phyloP scores from a whole-genome alignment of 2,888 invertebrate genomes.

The Pyrrhosoma nymphula region DNA sequence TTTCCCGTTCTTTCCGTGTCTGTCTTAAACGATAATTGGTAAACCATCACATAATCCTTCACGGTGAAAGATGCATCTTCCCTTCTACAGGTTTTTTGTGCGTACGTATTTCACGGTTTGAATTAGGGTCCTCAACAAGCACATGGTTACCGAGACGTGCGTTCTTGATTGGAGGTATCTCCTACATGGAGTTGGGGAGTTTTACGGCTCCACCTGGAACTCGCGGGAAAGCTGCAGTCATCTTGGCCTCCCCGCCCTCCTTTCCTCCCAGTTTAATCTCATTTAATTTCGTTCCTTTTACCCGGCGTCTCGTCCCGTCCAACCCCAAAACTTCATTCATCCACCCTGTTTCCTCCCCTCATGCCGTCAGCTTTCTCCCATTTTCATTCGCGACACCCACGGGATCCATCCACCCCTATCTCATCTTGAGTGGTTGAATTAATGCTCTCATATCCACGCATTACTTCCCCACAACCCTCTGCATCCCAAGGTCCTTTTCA shows the following conservation, averaged over 20 bases:
- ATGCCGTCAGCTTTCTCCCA: neutral
- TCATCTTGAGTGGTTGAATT: neutral
- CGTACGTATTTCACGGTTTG: neutral
- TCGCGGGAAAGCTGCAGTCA: neutral
- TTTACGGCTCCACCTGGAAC: neutral
- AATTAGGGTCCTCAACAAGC: neutral
- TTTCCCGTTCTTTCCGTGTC: no score
- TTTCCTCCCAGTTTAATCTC: conserved; percentile 13
- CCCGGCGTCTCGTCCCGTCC: neutral
- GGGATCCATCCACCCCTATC: conserved; percentile 14
- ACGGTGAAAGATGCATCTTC: no score
- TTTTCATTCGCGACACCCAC: neutral
- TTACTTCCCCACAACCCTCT: neutral
- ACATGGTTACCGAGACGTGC: neutral
- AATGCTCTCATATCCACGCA: neutral
- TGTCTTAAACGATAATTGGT: no score
- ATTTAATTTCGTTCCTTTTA: neutral
- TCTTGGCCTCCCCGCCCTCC: neutral
- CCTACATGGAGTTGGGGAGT: neutral
- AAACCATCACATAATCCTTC: no score
- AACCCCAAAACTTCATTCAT: neutral
- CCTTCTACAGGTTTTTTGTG: neutral
- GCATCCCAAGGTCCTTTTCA: neutral
- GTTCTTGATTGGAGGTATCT: neutral
- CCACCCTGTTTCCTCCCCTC: neutral